Base-by-base conservation (phyloP, 1,140 invertebrate genomes). In the Tetragnatha versicolor region DNA sequence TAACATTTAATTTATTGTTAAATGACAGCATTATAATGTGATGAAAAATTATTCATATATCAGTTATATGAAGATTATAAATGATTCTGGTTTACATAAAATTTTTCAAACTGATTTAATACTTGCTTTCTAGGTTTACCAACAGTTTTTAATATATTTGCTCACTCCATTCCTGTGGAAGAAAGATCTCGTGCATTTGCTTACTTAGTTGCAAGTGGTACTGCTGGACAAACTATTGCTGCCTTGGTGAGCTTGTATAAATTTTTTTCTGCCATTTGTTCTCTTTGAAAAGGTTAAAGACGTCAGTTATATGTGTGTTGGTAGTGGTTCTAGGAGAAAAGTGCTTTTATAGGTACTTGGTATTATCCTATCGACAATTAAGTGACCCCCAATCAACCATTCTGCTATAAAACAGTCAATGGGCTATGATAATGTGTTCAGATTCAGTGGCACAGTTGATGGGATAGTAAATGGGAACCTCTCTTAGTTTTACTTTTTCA, bases 101-200 rank as follows among this genome's bases (percentile, higher is more conserved):
- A 9, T 31, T 14, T 31, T 33, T 31, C 39, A 39, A 22, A 22
- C 76, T 51, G 69, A 22, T 76, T 60, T n/a, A 58, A 58, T 58
- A 61, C 81, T 53, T 73, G n/a, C 61, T 81, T 80, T 86, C 20
- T 80, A 92, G 92, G 92, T 82, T 86, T 93, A 65, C 92, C 92
- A 20, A 92, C 92, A 53, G 92, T 93, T 83, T 93, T 92, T 86
- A 92, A 93, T 82, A 89, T 93, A 79, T 93, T 93, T 87, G 91
- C 92, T 68, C 90, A 92, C 83, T 90, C 88, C 82, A 89, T 93
- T 81, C 91, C 91, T 42, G 88, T 91, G 47, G 91, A 93, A 83
- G 91, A 93, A 84, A 86, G 92, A 81, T 93, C 92, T 17, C 83
- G 91, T 81, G 91, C 92, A 12, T 93, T 93, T 87, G 91, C 91